Percentiles rank a stretch among this genome's conserved stretches.
Conservation (phyloP, 1,140 invertebrate species). For the Drosophila teissieri region DNA sequence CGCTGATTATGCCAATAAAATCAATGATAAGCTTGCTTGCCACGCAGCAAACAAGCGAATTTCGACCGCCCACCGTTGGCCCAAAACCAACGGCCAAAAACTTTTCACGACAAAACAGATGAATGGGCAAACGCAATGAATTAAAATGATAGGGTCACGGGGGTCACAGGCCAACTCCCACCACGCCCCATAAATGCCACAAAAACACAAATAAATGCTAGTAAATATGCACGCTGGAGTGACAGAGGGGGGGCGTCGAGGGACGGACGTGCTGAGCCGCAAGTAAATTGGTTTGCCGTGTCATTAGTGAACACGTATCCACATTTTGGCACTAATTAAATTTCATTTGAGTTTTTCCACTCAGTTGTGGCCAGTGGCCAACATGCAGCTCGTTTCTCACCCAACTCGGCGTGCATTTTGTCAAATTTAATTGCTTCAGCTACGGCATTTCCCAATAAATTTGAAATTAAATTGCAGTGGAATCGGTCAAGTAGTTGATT, state of each 20-base stretch:
- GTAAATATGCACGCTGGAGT: conserved; percentile 15
- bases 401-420: conserved; percentile 34
- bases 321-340: conserved; percentile 78
- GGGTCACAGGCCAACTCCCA: not conserved
- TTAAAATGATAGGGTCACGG: conserved; percentile 49
- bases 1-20: conserved; percentile 81
- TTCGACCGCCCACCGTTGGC: conserved; percentile 10
- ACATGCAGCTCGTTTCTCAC: conserved; percentile 25
- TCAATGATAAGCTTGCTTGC: conserved; percentile 67
- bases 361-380: conserved; percentile 32
- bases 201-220: conserved; percentile 18
- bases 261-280: conserved; percentile 14
- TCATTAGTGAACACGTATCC: conserved; percentile 68
- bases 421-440: conserved; percentile 65
- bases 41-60: conserved; percentile 58
- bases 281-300: conserved; percentile 59
- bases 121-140: conserved; percentile 62
- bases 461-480: conserved; percentile 43
- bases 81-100: conserved; percentile 32
- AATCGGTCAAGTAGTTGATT: not conserved
- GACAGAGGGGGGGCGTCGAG: not conserved
- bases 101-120: conserved; percentile 55
- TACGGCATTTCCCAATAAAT: conserved; percentile 52
- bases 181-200: conserved; percentile 5
- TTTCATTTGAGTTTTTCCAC: conserved; percentile 61